Percentiles rank a stretch among this genome's conserved stretches.
These are phyloP conservation scores for Babyrousa celebensis DNA, from an alignment of 2,797 vertebrate species.

Conservation along the genomic window DNA sequence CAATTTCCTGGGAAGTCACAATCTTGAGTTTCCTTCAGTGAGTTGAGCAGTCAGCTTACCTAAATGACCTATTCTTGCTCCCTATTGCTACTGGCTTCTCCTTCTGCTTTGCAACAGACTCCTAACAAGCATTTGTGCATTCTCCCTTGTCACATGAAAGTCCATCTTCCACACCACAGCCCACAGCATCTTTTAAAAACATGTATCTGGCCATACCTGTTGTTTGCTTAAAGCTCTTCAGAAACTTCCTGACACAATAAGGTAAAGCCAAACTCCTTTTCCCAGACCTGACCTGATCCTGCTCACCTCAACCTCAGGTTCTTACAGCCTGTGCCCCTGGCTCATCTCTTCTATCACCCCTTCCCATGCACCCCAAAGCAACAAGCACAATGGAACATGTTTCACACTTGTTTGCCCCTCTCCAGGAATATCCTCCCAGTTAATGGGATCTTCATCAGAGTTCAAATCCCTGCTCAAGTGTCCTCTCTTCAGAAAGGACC, in stretches of 20 bases:
- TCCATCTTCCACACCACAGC: background rate
- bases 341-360: background rate
- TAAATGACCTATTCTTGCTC: background rate
- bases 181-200: background rate
- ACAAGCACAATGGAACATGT: accelerated
- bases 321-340: background rate
- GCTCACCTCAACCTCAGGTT: background rate
- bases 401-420: background rate
- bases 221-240: background rate
- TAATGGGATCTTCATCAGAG: background rate
- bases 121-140: background rate
- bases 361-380: background rate
- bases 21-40: background rate
- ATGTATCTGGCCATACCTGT: background rate
- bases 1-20: background rate
- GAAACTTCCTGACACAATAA: background rate
- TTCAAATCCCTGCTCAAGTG: background rate
- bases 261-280: background rate
- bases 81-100: background rate
- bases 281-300: background rate
- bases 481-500: background rate
- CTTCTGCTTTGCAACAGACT: background rate
- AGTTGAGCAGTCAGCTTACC: background rate
- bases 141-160: accelerated
- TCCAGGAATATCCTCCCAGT: background rate